phyloP scores from a whole-genome alignment of 2,797 vertebrate species.

The Myotis findleyi region DNA sequence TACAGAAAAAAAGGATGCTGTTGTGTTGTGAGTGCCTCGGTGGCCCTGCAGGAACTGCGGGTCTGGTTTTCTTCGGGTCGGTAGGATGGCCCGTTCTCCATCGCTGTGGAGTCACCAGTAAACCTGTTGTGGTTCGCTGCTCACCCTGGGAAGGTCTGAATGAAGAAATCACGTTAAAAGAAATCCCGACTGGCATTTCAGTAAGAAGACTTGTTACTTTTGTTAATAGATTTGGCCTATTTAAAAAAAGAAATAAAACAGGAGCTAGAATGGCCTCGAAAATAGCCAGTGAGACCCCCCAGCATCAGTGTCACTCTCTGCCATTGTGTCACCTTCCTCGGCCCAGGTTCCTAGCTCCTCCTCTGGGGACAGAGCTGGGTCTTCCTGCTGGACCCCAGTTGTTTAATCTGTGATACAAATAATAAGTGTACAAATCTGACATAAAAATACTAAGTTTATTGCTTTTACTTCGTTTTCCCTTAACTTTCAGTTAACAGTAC shows the following conservation, averaged over 20 bases:
- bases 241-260: conserved; percentile 54
- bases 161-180: conserved; percentile 51
- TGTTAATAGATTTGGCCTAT: conserved; percentile 67
- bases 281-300: conserved; percentile 12
- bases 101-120: not conserved
- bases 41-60: not conserved
- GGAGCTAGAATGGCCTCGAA: not conserved
- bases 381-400: not conserved
- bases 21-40: not conserved
- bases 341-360: not conserved
- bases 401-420: not conserved
- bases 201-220: conserved; percentile 43
- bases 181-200: conserved; percentile 41
- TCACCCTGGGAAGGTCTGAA: conserved; percentile 24
- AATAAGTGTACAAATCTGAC: not conserved
- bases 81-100: not conserved
- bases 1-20: not conserved
- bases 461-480: not conserved
- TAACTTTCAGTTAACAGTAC: not conserved
- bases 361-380: not conserved
- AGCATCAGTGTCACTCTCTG: not conserved
- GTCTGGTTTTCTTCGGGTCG: not conserved
- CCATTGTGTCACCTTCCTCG: not conserved
- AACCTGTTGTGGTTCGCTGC: not conserved
- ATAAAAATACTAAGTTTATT: not conserved